Evolutionary conservation across 2,113 vertebrate genomes (phyloP).

Genomic region (Irena cyanogastra): DNA sequence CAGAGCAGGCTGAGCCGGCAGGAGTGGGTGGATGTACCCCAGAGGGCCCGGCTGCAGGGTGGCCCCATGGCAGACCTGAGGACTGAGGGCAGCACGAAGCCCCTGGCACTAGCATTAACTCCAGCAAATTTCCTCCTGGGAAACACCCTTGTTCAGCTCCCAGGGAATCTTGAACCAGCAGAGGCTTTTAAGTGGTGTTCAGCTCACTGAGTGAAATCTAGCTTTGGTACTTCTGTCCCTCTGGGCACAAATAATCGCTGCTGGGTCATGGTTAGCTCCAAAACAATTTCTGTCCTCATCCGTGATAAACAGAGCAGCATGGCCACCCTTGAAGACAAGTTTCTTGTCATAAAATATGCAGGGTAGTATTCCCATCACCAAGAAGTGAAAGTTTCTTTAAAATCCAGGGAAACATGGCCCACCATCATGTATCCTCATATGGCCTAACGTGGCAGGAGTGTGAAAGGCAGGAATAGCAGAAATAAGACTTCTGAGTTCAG

Average conservation of each 20-base stretch:
- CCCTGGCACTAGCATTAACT: background rate
- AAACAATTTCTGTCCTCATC: background rate
- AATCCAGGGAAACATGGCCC: background rate
- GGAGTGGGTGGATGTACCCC: background rate
- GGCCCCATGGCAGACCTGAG: background rate
- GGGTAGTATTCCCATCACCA: background rate
- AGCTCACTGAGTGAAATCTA: background rate
- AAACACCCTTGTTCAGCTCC: background rate
- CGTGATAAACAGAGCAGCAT: accelerated
- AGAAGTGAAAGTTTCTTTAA: background rate
- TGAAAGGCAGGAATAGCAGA: background rate
- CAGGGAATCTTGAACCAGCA: background rate
- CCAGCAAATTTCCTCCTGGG: background rate
- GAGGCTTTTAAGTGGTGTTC: background rate
- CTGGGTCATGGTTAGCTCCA: background rate
- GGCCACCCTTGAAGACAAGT: background rate
- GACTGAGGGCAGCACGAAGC: accelerated
- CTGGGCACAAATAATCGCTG: background rate
- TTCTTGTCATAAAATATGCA: background rate
- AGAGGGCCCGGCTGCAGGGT: background rate
- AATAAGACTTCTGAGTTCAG: background rate
- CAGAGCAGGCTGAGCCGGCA: background rate
- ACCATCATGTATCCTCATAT: background rate
- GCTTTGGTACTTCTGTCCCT: background rate
- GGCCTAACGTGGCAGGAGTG: background rate